phyloP scores from a whole-genome alignment of 2,113 vertebrate genomes.

The Boulengerochromis microlepis region DNA sequence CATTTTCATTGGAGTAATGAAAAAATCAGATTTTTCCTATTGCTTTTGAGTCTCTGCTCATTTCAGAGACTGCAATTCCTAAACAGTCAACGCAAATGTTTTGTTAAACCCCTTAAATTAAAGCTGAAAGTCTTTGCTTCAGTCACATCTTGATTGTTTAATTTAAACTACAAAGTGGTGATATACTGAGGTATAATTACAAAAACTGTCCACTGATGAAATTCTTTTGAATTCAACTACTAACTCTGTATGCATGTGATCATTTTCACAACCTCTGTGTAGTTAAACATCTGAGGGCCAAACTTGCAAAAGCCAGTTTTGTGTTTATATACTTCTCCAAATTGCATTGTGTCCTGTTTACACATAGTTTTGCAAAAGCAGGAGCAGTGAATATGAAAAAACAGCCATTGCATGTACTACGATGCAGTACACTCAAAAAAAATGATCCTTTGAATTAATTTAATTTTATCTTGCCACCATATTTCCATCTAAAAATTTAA shows the following conservation, averaged over 20 bases:
- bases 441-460: background rate
- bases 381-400: rapidly evolving
- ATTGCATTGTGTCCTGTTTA: background rate
- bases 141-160: background rate
- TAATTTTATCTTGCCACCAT: background rate
- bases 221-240: background rate
- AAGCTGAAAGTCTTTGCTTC: background rate
- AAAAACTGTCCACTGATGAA: background rate
- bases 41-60: background rate
- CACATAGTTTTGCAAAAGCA: background rate
- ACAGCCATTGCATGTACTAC: background rate
- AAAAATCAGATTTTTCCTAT: rapidly evolving
- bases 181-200: no score
- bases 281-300: background rate
- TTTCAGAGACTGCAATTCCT: background rate
- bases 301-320: background rate
- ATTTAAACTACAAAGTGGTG: background rate
- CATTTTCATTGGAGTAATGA: background rate
- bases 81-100: background rate
- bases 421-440: background rate
- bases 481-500: background rate
- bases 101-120: background rate
- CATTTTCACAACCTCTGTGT: background rate
- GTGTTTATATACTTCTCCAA: background rate
- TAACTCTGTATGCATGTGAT: background rate